Evolutionary conservation across 2,888 invertebrate species (phyloP).

Genomic region (Mycogona germanica): DNA sequence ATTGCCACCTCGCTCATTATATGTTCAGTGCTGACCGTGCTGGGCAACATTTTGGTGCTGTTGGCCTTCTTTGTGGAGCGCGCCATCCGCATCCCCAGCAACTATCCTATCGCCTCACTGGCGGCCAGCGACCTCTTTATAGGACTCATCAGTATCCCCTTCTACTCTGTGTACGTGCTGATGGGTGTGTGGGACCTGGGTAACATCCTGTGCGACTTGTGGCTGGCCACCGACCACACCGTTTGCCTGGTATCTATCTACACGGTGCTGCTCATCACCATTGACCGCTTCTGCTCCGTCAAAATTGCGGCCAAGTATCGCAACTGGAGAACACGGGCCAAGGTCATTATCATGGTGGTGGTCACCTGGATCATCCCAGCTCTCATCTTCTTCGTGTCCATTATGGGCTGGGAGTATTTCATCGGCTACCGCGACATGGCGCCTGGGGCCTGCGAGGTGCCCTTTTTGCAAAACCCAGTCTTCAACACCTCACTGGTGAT

Average conservation of each 20-base stretch:
- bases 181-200: conserved; percentile 97
- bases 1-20: conserved; percentile 76
- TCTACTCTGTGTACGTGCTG: conserved; percentile 94
- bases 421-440: conserved; percentile 78
- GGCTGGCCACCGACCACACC: conserved; percentile 98
- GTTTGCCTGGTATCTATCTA: conserved; percentile 98
- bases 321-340: conserved; percentile 88
- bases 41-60: conserved; percentile 90
- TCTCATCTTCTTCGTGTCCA: conserved; percentile 89
- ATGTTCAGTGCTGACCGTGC: conserved; percentile 82
- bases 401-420: conserved; percentile 98
- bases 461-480: conserved; percentile 92
- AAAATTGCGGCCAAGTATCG: conserved; percentile 96
- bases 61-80: conserved; percentile 90
- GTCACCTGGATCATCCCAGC: conserved; percentile 96
- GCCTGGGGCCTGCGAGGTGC: conserved; percentile 86
- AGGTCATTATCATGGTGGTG: conserved; percentile 90
- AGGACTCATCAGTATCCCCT: conserved; percentile 96
- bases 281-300: conserved; percentile 90
- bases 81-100: conserved; percentile 89
- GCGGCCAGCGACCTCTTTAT: conserved; percentile 96
- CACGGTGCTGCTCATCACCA: conserved; percentile 95
- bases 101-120: conserved; percentile 97
- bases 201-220: conserved; percentile 88
- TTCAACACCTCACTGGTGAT: conserved; percentile 96